A percentile compares a stretch with the other conserved stretches of the same genome.
Evolutionary conservation across 2,888 invertebrate species (phyloP).

Genomic region (Diadromus collaris): DNA sequence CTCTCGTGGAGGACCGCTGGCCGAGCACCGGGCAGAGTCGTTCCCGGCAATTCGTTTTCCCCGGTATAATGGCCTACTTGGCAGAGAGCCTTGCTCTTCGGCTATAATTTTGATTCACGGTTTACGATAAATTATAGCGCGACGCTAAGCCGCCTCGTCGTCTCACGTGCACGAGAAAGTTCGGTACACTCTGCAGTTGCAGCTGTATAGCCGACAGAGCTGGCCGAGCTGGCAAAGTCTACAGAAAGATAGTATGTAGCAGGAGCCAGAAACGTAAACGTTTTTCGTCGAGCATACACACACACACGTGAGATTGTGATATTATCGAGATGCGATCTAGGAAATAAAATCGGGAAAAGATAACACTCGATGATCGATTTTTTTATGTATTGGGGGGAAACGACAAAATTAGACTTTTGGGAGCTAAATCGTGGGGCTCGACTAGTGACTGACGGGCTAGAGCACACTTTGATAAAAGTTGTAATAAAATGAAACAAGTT

Average conservation of each 20-base stretch:
- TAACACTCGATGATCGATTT: neutral
- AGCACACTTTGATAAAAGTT: too few species aligned
- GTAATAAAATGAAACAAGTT: too few species aligned
- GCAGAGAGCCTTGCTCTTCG: slow-evolving; percentile 60
- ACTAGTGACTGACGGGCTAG: too few species aligned
- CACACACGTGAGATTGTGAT: neutral
- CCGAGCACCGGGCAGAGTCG: slow-evolving; percentile 47
- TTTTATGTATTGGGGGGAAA: neutral
- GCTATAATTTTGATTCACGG: slow-evolving; percentile 64
- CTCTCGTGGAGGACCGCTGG: slow-evolving; percentile 30
- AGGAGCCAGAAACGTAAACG: neutral
- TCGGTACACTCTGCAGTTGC: slow-evolving; percentile 3
- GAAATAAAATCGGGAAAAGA: too few species aligned
- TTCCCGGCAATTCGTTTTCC: slow-evolving; percentile 56
- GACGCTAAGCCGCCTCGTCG: slow-evolving; percentile 57
- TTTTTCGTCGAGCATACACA: neutral
- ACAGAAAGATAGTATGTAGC: neutral
- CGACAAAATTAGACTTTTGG: neutral
- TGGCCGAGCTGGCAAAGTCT: neutral
- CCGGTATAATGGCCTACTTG: slow-evolving; percentile 63
- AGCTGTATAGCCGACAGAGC: slow-evolving; percentile 4
- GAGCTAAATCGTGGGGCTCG: too few species aligned
- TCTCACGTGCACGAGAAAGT: slow-evolving; percentile 39
- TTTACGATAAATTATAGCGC: slow-evolving; percentile 61
- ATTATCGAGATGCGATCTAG: neutral